These are phyloP conservation scores for Pterocles orientalis DNA, from an alignment of 2,113 vertebrate genomes.

Conservation along the genomic window DNA sequence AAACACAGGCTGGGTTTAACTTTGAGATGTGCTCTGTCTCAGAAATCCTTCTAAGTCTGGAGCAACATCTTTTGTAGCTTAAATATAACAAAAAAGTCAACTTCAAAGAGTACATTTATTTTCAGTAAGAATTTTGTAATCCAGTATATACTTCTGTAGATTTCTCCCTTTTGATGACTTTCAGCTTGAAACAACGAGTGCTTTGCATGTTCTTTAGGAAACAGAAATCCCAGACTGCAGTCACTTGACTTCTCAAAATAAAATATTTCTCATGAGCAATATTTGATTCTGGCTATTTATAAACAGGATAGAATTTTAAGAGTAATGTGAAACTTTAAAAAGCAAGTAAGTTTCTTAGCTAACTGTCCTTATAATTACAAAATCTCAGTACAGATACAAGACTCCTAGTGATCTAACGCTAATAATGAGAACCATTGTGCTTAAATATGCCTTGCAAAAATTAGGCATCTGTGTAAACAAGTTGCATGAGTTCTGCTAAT, in stretches of 20 bases:
- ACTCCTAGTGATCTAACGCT: not conserved
- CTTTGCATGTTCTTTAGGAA: not conserved
- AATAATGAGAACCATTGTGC: not conserved
- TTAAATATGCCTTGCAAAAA: not conserved
- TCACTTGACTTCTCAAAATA: not conserved
- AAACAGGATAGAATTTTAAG: not conserved
- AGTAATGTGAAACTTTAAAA: not conserved
- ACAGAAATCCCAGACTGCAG: not conserved
- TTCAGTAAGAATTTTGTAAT: not conserved
- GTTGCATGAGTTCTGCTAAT: not conserved
- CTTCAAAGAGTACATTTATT: not conserved
- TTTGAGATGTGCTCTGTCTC: not conserved
- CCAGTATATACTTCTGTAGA: not conserved
- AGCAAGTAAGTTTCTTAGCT: not conserved
- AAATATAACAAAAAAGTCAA: not conserved
- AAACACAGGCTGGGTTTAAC: not conserved
- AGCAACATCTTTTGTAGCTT: not conserved
- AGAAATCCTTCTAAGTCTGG: not conserved
- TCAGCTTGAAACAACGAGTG: not conserved
- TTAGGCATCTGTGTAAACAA: not conserved
- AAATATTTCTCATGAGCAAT: not conserved
- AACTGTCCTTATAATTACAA: not conserved
- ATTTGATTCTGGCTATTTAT: not conserved
- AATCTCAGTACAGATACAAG: not conserved
- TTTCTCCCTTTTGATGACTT: not conserved